Percentiles rank a stretch among this genome's conserved stretches.
Conservation (phyloP, 2,888 invertebrate species). For the Eupithecia vulgata region DNA sequence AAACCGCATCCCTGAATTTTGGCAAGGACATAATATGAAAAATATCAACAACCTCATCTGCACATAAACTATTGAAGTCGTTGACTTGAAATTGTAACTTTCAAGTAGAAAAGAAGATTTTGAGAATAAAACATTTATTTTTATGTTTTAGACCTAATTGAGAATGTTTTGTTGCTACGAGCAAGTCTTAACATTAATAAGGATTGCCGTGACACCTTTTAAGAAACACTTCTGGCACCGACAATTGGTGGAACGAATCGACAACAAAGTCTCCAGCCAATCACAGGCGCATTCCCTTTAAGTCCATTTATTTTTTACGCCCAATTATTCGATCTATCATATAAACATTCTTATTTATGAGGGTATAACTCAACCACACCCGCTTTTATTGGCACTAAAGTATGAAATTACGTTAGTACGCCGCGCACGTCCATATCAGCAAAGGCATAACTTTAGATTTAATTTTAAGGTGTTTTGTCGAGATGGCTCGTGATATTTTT, state of each 20-base stretch:
- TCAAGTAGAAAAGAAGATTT: neutral
- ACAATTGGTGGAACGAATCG: constrained; percentile 39
- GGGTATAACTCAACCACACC: constrained; percentile 62
- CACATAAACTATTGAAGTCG: too few species aligned
- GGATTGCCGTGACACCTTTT: neutral
- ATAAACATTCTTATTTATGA: constrained; percentile 68
- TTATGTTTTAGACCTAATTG: neutral
- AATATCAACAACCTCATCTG: too few species aligned
- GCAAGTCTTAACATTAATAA: neutral
- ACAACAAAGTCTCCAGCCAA: constrained; percentile 64
- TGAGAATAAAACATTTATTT: neutral
- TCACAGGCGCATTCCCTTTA: constrained; percentile 55
- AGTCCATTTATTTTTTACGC: constrained; percentile 69
- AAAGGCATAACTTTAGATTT: constrained; percentile 74
- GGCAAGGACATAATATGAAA: too few species aligned
- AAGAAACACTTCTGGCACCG: neutral
- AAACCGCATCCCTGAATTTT: too few species aligned
- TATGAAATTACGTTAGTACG: constrained; percentile 78
- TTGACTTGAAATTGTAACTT: too few species aligned
- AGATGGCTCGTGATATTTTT: constrained; percentile 72
- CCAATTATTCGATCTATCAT: constrained; percentile 77
- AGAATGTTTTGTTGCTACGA: neutral
- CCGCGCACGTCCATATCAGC: constrained; percentile 77
- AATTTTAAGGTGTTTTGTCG: constrained; percentile 72
- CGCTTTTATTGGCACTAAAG: constrained; percentile 79